Percentiles rank a stretch among this genome's conserved stretches.
Evolutionary conservation across 2,888 invertebrate genomes (phyloP).

Genomic region (Drosophila mulleri): DNA sequence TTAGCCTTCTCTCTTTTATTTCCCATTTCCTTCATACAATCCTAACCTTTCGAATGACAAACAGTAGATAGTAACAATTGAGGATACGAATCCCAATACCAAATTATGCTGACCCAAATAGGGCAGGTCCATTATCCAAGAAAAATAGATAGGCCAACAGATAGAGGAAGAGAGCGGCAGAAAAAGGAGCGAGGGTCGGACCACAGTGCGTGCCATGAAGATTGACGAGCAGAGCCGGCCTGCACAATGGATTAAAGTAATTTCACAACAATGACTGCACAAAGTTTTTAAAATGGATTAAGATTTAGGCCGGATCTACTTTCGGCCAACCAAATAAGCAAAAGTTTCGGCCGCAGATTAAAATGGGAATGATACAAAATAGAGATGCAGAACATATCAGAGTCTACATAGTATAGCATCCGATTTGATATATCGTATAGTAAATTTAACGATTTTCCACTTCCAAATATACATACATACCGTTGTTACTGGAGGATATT

Average conservation of each 20-base stretch:
- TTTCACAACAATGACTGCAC: slow-evolving; percentile 50
- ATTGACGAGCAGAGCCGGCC: slow-evolving; percentile 22
- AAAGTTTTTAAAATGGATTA: slow-evolving; percentile 64
- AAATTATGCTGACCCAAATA: background rate
- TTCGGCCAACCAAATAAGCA: slow-evolving; percentile 22
- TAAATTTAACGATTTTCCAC: too few species aligned
- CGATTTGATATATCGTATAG: too few species aligned
- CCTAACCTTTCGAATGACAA: background rate
- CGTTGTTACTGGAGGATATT: too few species aligned
- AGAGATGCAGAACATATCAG: too few species aligned
- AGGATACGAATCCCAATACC: background rate
- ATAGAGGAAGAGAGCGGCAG: background rate
- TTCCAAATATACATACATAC: too few species aligned
- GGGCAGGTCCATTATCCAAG: background rate
- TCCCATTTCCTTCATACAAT: background rate
- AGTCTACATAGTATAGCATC: too few species aligned
- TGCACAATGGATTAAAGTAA: slow-evolving; percentile 50
- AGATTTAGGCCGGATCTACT: slow-evolving; percentile 31
- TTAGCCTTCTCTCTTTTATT: background rate
- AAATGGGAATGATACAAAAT: background rate
- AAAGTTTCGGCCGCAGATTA: slow-evolving; percentile 26
- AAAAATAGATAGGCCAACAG: background rate
- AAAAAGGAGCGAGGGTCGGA: background rate
- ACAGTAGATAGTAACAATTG: background rate
- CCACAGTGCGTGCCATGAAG: slow-evolving; percentile 29